These are phyloP conservation scores for Tychaedon coryphoeus DNA, from an alignment of 2,113 vertebrate species.

Conservation along the genomic window DNA sequence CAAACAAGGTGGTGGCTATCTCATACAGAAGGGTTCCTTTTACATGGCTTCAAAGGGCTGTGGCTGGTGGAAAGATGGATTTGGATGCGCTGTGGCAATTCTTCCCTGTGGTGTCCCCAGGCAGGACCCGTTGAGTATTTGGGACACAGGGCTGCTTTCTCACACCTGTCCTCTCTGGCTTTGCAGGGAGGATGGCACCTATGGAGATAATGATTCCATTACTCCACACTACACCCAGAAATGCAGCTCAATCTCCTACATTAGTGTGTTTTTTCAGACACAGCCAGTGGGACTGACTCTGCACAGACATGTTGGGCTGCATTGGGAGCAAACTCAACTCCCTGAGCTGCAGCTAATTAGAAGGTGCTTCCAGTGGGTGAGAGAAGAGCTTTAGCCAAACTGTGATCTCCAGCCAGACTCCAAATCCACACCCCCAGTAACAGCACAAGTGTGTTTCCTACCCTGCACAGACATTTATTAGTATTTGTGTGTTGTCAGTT, in stretches of 20 bases:
- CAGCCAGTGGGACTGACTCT: not conserved
- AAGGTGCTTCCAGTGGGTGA: not conserved
- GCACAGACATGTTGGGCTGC: not conserved
- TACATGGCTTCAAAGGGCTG: not conserved
- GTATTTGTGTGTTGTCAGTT: not conserved
- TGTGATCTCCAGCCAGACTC: not conserved
- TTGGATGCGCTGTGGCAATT: rapidly evolving
- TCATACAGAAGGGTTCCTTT: not conserved
- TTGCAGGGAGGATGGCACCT: not conserved
- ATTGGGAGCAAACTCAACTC: not conserved
- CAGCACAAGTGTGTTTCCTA: not conserved
- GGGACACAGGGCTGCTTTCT: not conserved
- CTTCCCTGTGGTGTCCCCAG: not conserved
- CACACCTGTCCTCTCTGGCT: rapidly evolving
- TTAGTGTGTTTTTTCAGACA: not conserved
- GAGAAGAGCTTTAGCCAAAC: not conserved
- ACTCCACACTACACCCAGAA: not conserved
- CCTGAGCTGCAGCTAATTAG: not conserved
- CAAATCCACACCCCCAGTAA: not conserved
- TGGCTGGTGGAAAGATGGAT: not conserved
- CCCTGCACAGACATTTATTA: not conserved
- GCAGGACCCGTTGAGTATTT: rapidly evolving
- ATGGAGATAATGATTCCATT: not conserved
- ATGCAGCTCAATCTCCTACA: not conserved
- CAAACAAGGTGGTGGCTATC: not conserved